Percentiles rank a stretch among this genome's conserved stretches.
These are phyloP conservation scores for Hybos culiciformis DNA, from an alignment of 2,888 invertebrate genomes.

Conservation along the genomic window DNA sequence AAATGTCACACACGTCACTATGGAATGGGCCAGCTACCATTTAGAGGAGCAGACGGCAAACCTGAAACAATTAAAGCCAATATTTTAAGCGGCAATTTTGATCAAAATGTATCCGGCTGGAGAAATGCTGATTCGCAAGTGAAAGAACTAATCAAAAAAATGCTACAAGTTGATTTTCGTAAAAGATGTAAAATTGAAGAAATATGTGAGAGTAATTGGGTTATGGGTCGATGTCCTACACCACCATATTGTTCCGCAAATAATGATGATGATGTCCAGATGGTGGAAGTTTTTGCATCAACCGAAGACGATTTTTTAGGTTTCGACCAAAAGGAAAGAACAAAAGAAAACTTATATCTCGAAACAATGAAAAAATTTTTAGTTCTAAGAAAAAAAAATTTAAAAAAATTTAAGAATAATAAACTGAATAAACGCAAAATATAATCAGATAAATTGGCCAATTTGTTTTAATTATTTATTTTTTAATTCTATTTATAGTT, in stretches of 20 bases:
- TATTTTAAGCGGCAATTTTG: not conserved
- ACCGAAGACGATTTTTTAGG: no score
- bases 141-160: conserved; percentile 4
- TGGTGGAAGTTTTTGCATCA: not conserved
- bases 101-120: conserved; percentile 2
- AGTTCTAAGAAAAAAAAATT: no score
- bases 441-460: no score
- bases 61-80: conserved; percentile 12
- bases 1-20: no score
- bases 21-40: conserved; percentile 80
- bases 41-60: conserved; percentile 32
- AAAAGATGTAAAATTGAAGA: conserved; percentile 6
- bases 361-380: no score
- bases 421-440: no score
- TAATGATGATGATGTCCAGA: not conserved
- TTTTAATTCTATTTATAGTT: no score
- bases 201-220: conserved; percentile 1
- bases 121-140: not conserved
- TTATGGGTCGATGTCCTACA: not conserved
- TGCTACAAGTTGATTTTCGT: conserved; percentile 3
- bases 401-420: no score
- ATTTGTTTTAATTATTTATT: no score
- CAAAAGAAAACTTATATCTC: no score
- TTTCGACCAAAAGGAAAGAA: no score
- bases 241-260: not conserved